A percentile compares a stretch with the other conserved stretches of the same genome.
Conservation (phyloP, 2,113 vertebrate genomes). For the Budorcas taxicolor region DNA sequence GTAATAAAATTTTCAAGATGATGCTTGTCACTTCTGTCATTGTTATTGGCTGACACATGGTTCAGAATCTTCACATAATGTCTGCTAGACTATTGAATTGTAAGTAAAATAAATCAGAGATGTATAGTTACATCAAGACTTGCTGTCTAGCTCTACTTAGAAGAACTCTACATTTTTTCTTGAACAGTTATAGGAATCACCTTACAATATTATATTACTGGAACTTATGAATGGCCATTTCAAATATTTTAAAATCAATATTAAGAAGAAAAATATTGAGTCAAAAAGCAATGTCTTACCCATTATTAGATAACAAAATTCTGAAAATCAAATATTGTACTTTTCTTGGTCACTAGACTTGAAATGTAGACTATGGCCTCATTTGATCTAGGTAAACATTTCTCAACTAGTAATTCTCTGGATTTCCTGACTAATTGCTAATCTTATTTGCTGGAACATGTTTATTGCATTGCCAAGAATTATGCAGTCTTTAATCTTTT, state of each 20-base stretch:
- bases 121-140: background rate
- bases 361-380: background rate
- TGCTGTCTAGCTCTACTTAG: background rate
- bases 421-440: background rate
- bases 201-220: background rate
- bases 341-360: background rate
- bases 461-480: background rate
- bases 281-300: background rate
- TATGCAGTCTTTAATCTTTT: slow-evolving; percentile 12
- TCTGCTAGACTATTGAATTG: background rate
- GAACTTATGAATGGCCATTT: background rate
- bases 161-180: background rate
- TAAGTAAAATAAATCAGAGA: background rate
- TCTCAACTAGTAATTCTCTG: background rate
- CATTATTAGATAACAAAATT: background rate
- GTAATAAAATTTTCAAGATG: slow-evolving; percentile 25
- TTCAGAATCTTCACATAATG: background rate
- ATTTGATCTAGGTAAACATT: background rate
- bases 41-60: background rate
- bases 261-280: background rate
- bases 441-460: slow-evolving; percentile 7
- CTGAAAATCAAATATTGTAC: background rate
- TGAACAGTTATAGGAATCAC: background rate
- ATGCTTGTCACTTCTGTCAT: background rate
- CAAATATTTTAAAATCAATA: background rate